Evolutionary conservation across 2,888 invertebrate genomes (phyloP).

Genomic region (Neoitamus cyanurus): DNA sequence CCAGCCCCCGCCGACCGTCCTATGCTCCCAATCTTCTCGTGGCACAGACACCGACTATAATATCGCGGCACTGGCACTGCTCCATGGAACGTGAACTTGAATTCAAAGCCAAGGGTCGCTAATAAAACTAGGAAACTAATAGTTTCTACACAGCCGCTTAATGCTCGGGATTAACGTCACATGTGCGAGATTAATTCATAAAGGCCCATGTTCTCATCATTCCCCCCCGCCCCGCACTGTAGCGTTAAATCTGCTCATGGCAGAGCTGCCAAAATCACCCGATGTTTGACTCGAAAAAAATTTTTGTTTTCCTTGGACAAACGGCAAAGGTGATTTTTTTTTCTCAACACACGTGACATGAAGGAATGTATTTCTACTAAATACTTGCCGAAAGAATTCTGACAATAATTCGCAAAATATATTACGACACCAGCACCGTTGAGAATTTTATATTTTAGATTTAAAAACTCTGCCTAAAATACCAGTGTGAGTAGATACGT

Average conservation of each 20-base stretch:
- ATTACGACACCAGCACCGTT: not conserved
- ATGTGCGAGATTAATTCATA: slow-evolving; percentile 16
- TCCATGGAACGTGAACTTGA: slow-evolving; percentile 47
- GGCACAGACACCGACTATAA: not conserved
- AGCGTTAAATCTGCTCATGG: not conserved
- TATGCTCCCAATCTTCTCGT: not conserved
- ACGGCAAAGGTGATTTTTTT: not conserved
- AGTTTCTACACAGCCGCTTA: not conserved
- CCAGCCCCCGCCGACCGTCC: not conserved
- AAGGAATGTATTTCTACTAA: not conserved
- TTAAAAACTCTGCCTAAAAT: not conserved
- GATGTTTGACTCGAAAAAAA: not conserved
- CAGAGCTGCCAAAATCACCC: not conserved
- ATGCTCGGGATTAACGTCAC: not conserved
- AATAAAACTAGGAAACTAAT: slow-evolving; percentile 4
- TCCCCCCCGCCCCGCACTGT: not conserved
- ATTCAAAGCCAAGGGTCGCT: slow-evolving; percentile 42
- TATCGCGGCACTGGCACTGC: slow-evolving; percentile 34
- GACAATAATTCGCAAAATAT: not conserved
- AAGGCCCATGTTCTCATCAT: not conserved
- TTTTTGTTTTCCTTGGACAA: not conserved
- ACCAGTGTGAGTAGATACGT: not conserved
- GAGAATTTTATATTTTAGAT: not conserved
- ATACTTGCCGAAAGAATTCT: not conserved
- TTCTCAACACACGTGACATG: not conserved